These are phyloP conservation scores for Brachionus rotundiformis DNA, from an alignment of 1,140 invertebrate genomes.

Conservation along the genomic window DNA sequence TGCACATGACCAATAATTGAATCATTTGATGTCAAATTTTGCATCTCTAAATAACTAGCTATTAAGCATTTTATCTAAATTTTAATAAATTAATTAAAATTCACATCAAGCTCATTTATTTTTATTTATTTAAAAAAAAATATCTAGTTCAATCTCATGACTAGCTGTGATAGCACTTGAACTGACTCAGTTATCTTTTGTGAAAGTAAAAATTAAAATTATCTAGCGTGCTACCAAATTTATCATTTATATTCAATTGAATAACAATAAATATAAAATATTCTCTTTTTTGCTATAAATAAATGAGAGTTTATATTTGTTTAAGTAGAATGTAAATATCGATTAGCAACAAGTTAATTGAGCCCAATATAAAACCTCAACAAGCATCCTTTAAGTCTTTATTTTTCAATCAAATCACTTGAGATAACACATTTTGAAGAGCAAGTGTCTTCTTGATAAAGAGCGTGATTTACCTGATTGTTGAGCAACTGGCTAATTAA, in stretches of 20 bases:
- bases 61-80: not conserved
- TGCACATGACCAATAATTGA: not conserved
- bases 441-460: too few relatives aligned
- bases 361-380: not conserved
- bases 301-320: not conserved
- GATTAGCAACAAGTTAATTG: slow-evolving; percentile 2
- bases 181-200: too few relatives aligned
- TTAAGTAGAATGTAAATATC: not conserved
- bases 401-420: not conserved
- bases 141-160: too few relatives aligned
- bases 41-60: not conserved
- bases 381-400: not conserved
- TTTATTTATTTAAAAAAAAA: too few relatives aligned
- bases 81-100: not conserved
- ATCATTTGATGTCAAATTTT: not conserved
- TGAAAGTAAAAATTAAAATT: not conserved
- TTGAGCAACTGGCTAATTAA: too few relatives aligned
- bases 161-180: too few relatives aligned
- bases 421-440: not conserved
- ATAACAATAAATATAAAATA: not conserved
- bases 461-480: too few relatives aligned
- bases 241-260: not conserved
- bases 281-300: not conserved
- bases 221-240: not conserved
- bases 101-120: not conserved